Percentiles rank a stretch among this genome's conserved stretches.
phyloP scores from a whole-genome alignment of 2,888 invertebrate species.

The Seira sanloemensis region DNA sequence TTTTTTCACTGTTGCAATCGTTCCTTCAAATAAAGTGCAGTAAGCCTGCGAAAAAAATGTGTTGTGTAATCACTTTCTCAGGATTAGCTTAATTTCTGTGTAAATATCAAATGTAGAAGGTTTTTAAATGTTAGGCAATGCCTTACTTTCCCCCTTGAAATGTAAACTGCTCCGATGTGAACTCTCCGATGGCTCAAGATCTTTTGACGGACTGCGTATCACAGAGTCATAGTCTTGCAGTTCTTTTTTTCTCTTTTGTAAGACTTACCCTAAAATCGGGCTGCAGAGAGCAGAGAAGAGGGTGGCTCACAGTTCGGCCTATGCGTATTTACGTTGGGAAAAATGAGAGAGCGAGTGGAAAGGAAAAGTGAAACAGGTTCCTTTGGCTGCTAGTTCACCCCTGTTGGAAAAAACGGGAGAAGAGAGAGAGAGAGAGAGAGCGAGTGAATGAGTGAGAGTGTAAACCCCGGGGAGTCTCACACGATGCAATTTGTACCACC shows the following conservation, averaged over 20 bases:
- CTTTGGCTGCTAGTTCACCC: slow-evolving; percentile 67
- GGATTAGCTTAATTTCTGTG: neutral
- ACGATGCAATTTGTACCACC: slow-evolving; percentile 70
- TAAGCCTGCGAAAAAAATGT: too few relatives aligned
- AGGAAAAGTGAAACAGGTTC: slow-evolving; percentile 56
- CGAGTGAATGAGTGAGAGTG: slow-evolving; percentile 65
- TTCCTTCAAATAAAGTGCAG: too few relatives aligned
- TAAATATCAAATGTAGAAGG: neutral
- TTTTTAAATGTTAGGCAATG: neutral
- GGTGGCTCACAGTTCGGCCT: neutral
- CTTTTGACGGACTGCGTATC: slow-evolving; percentile 46
- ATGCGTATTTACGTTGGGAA: slow-evolving; percentile 19
- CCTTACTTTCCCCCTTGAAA: neutral
- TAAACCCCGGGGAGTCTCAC: slow-evolving; percentile 71
- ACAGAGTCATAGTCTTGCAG: slow-evolving; percentile 19
- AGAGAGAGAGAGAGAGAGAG: slow-evolving; percentile 54
- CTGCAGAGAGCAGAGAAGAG: slow-evolving; percentile 13
- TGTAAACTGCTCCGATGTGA: slow-evolving; percentile 4
- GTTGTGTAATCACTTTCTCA: neutral
- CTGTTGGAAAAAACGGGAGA: slow-evolving; percentile 57
- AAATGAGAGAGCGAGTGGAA: slow-evolving; percentile 32
- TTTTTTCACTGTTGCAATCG: too few relatives aligned
- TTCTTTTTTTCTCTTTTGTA: neutral
- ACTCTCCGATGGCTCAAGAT: slow-evolving; percentile 42
- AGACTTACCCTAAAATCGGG: neutral